Evolutionary conservation across 2,888 invertebrate species (phyloP).

Genomic region (Mesorhabditis sp.): DNA sequence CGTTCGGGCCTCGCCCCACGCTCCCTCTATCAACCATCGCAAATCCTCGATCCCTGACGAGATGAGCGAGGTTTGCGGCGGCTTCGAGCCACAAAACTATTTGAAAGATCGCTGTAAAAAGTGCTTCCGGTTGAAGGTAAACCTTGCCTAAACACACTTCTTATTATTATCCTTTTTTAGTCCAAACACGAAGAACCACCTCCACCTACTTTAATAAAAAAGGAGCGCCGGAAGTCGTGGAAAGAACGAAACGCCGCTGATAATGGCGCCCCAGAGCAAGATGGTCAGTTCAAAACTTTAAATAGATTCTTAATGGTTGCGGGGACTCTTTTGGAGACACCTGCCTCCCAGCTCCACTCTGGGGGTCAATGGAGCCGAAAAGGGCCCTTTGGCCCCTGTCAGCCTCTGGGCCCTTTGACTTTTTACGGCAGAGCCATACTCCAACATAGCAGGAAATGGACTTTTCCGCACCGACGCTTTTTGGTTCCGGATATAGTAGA

Average conservation of each 20-base stretch:
- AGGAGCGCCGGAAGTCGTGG: conserved; percentile 36
- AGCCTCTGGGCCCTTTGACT: too few species aligned
- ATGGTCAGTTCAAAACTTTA: conserved; percentile 22
- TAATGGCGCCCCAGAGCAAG: conserved; percentile 36
- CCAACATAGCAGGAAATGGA: too few species aligned
- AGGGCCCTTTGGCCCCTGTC: too few species aligned
- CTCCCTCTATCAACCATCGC: neutral
- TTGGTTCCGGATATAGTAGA: too few species aligned
- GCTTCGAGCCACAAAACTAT: conserved; percentile 61
- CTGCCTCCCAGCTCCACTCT: too few species aligned
- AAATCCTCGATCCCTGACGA: neutral
- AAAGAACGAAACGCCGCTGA: conserved; percentile 24
- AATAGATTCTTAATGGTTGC: neutral
- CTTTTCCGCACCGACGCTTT: too few species aligned
- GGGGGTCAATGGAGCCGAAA: too few species aligned
- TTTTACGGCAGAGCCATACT: too few species aligned
- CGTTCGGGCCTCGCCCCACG: neutral
- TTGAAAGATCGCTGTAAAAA: conserved; percentile 60
- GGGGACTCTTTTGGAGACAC: too few species aligned
- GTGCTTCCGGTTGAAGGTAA: conserved; percentile 45
- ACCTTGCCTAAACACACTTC: neutral
- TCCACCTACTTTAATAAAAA: conserved; percentile 20
- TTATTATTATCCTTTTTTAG: conserved; percentile 18
- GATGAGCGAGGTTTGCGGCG: conserved; percentile 46
- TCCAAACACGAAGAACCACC: conserved; percentile 31